Evolutionary conservation across 1,140 invertebrate genomes (phyloP).

Genomic region (Muscidifurax raptorellus): DNA sequence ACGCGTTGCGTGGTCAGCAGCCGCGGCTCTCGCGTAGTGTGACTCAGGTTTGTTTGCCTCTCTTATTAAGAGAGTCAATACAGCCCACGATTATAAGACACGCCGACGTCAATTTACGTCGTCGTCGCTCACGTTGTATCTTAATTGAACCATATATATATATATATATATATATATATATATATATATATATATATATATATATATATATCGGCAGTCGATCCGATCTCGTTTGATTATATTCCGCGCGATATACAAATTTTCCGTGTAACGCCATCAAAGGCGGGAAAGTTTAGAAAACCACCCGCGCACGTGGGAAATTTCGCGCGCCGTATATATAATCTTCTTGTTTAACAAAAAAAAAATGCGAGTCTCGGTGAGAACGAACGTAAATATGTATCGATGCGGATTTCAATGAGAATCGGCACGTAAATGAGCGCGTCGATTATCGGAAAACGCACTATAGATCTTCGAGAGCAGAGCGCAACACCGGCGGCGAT

Average conservation of each 20-base stretch:
- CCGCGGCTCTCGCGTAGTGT: neutral
- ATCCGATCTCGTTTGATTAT: no score
- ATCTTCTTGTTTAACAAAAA: no score
- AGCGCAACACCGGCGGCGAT: neutral
- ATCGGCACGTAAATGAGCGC: constrained; percentile 15
- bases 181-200: no score
- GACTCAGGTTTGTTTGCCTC: constrained; percentile 28
- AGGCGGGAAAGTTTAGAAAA: neutral
- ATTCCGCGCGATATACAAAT: neutral
- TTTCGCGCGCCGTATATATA: no score
- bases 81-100: neutral
- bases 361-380: neutral
- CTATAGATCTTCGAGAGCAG: neutral
- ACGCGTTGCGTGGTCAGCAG: neutral
- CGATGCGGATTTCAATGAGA: constrained; percentile 21
- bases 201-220: no score
- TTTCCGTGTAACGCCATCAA: neutral
- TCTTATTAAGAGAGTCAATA: constrained; percentile 34
- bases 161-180: no score
- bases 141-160: neutral
- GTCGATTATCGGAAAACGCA: constrained; percentile 28
- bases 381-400: neutral
- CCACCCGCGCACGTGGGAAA: constrained; percentile 1
- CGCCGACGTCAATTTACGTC: neutral
- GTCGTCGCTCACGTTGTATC: neutral